Evolutionary conservation across 2,888 invertebrate species (phyloP), one percentile per base, ranked within the genome.

Genomic region (Ypsolopha sequella): DNA sequence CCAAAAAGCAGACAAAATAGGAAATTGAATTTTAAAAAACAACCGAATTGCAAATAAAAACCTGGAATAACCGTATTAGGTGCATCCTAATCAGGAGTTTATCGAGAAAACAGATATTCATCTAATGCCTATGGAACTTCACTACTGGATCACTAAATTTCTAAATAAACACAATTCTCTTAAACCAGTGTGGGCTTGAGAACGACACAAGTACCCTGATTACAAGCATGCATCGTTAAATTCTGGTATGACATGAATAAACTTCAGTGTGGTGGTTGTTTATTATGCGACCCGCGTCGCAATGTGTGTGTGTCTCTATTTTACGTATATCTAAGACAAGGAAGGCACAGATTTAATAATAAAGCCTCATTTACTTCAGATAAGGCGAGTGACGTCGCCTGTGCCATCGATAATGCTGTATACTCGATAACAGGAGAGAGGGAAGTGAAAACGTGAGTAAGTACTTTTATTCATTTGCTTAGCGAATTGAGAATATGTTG

Each of bases 401-500:
- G 66, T 53, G 62, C 63, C 55, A 58, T 63, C 62, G 72, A 75
- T 66, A 75, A 68, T 63, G 68, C 67, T 58, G 65, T 75, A 51
- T 69, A 73, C 59, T 60, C 69, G 51, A 63, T 66, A 60, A 61
- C 60, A 60, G 62, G 56, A 41, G 63, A 66, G 47, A 61, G 71
- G 57, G 71, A 75, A 64, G 63, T 65, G 58, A 71, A 74, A 73
- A 74, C 68, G 80, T 79, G 68, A 77, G 77, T 78, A 66, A 74
- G 72, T 74, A 71, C 56, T 56, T 55, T 57, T 4, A 24, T 24
- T 24, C 24, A 24, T 24, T 24, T 4, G 24, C 24, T 24, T 24
- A 24, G 24, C 24, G 24, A 24, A 24, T 4, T 24, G 24, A 24
- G 24, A 24, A 2, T 24, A 24, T 24, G 24, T 24, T 24, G 2